Evolutionary conservation across 2,113 vertebrate genomes (phyloP).

Genomic region (Coreoperca whiteheadi): DNA sequence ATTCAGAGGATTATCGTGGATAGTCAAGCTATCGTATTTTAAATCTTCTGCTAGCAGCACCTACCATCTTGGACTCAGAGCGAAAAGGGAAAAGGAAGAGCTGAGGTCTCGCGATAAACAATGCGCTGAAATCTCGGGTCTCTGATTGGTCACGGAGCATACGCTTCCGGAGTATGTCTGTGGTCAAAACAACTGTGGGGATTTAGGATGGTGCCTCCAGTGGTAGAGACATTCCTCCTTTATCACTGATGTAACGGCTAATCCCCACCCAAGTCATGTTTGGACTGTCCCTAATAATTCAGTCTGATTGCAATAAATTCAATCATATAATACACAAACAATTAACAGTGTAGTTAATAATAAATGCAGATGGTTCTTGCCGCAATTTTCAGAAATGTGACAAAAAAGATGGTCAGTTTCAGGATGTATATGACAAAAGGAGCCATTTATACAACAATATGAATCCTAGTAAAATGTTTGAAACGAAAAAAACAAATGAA

Average conservation of each 20-base stretch:
- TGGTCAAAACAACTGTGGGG: neutral
- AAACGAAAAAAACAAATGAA: neutral
- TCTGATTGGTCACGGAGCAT: conserved; percentile 51
- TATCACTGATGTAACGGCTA: neutral
- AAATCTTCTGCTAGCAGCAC: conserved; percentile 55
- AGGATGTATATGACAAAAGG: neutral
- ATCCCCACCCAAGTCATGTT: neutral
- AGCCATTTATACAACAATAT: neutral
- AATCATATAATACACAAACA: neutral
- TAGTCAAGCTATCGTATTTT: conserved; percentile 39
- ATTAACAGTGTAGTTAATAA: neutral
- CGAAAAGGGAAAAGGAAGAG: conserved; percentile 85
- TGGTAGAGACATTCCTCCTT: neutral
- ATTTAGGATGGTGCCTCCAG: conserved; percentile 31
- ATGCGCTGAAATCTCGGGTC: conserved; percentile 54
- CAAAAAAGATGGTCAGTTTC: neutral
- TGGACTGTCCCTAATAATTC: neutral
- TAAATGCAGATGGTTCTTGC: neutral
- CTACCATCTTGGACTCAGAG: conserved; percentile 87
- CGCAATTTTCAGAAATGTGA: neutral
- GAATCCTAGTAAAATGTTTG: neutral
- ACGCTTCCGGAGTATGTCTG: conserved; percentile 22
- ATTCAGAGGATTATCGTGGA: conserved; percentile 77
- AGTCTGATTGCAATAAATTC: neutral
- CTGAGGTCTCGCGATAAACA: conserved; percentile 84